Evolutionary conservation across 2,888 invertebrate species (phyloP).

Genomic region (Stenodema calcarata): DNA sequence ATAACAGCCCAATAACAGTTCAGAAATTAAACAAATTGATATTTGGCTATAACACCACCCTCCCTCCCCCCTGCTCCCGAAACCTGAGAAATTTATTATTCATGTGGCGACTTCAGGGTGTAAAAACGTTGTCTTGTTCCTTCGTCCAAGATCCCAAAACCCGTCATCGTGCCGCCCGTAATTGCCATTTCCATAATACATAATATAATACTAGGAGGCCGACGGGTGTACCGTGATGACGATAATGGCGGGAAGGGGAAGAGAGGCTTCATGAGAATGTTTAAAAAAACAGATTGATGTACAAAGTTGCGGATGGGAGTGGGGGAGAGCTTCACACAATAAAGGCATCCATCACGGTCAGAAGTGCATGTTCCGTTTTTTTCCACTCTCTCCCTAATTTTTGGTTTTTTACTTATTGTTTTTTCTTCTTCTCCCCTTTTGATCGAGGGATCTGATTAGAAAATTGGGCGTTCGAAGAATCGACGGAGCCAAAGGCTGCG

Average conservation of each 20-base stretch:
- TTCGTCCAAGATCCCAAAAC: background rate
- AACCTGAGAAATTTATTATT: background rate
- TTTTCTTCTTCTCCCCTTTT: background rate
- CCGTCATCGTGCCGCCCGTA: background rate
- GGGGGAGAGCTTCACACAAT: background rate
- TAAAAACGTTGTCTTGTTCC: background rate
- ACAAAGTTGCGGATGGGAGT: background rate
- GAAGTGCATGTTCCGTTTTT: background rate
- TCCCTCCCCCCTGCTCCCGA: no score
- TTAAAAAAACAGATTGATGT: conserved; percentile 21
- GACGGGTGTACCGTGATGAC: background rate
- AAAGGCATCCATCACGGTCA: conserved; percentile 18
- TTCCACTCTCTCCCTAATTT: background rate
- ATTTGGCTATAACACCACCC: no score
- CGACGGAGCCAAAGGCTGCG: background rate
- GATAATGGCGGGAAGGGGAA: background rate
- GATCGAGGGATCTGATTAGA: no score
- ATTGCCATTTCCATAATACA: conserved; percentile 15
- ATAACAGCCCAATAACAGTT: no score
- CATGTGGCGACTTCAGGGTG: background rate
- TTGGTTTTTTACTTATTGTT: background rate
- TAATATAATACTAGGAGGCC: background rate
- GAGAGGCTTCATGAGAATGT: conserved; percentile 1
- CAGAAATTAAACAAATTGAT: no score
- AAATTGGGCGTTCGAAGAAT: background rate